Evolutionary conservation across 2,113 vertebrate species (phyloP).

Genomic region (Plestiodon gilberti): DNA sequence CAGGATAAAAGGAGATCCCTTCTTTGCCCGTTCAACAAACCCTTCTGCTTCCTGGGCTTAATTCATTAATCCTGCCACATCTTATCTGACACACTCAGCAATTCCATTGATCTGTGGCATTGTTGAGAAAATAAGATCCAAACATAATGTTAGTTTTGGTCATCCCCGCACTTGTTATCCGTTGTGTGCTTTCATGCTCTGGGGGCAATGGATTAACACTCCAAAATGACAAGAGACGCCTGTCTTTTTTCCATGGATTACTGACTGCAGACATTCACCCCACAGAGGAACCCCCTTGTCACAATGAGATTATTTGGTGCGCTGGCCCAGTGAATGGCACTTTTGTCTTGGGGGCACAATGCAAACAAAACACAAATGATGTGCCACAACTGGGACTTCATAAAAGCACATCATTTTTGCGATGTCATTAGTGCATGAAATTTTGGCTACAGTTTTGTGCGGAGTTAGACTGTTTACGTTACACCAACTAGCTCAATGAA

Average conservation of each 20-base stretch:
- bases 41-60: slow-evolving; percentile 67
- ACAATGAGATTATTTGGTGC: slow-evolving; percentile 74
- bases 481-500: not conserved
- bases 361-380: slow-evolving; percentile 66
- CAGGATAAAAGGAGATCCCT: slow-evolving; percentile 41
- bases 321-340: slow-evolving; percentile 72
- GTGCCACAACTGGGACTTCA: slow-evolving; percentile 52
- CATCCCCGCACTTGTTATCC: slow-evolving; percentile 80
- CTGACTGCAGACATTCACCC: slow-evolving; percentile 72
- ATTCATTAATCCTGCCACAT: slow-evolving; percentile 72
- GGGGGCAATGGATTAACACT: slow-evolving; percentile 79
- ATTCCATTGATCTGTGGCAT: slow-evolving; percentile 74
- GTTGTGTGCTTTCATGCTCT: slow-evolving; percentile 71
- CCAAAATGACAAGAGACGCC: slow-evolving; percentile 76
- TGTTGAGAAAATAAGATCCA: slow-evolving; percentile 76
- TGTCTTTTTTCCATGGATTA: slow-evolving; percentile 79
- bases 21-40: slow-evolving; percentile 51
- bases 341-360: slow-evolving; percentile 64
- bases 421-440: slow-evolving; percentile 47
- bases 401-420: slow-evolving; percentile 58
- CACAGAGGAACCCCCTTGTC: slow-evolving; percentile 72
- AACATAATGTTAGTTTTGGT: slow-evolving; percentile 78
- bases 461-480: not conserved
- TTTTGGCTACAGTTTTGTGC: not conserved
- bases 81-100: slow-evolving; percentile 72